Evolutionary conservation across 2,888 invertebrate species (phyloP).

Genomic region (Poecilus cupreus): DNA sequence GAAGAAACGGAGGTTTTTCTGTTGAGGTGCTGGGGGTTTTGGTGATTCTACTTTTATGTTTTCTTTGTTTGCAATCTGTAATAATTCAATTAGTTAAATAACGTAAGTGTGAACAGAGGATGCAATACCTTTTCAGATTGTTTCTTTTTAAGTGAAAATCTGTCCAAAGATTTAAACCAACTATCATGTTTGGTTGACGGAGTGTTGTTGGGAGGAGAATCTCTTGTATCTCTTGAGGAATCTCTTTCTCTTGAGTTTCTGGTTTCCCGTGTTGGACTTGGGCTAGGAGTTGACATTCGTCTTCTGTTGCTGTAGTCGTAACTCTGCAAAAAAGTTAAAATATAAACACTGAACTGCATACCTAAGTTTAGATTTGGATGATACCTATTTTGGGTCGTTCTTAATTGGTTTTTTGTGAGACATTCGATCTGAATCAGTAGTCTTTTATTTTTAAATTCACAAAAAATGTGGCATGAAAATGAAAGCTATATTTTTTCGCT

Average conservation of each 20-base stretch:
- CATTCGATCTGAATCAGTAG: neutral
- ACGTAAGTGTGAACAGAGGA: neutral
- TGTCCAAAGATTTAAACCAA: conserved; percentile 88
- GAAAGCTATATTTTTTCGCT: conserved; percentile 22
- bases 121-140: conserved; percentile 73
- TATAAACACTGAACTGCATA: neutral
- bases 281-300: conserved; percentile 84
- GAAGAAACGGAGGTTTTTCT: conserved; percentile 87
- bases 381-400: neutral
- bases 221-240: conserved; percentile 57
- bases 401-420: conserved; percentile 12
- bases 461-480: conserved; percentile 27
- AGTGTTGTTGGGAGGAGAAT: conserved; percentile 64
- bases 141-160: conserved; percentile 82
- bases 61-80: conserved; percentile 69
- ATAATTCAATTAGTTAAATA: conserved; percentile 13
- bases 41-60: conserved; percentile 76
- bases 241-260: conserved; percentile 69
- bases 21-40: conserved; percentile 71
- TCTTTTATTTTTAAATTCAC: neutral
- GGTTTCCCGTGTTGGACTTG: conserved; percentile 75
- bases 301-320: conserved; percentile 82
- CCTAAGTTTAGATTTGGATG: neutral
- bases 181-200: conserved; percentile 76
- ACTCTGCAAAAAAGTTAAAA: conserved; percentile 71